Evolutionary conservation across 2,113 vertebrate genomes (phyloP).

Genomic region (Globicephala melas): DNA sequence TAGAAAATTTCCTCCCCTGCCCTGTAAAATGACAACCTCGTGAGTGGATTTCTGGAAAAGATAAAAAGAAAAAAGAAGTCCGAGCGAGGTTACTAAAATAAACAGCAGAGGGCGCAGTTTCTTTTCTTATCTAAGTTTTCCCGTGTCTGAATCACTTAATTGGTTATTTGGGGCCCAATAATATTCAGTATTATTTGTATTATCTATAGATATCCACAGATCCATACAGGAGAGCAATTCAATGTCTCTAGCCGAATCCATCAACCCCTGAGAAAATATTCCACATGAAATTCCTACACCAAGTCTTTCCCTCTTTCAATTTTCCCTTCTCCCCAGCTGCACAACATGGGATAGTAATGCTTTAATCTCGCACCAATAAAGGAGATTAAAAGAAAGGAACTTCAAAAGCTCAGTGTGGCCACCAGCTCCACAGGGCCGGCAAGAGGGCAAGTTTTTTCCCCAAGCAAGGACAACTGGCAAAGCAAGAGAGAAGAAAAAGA

Average conservation of each 20-base stretch:
- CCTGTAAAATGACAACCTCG: constrained; percentile 33
- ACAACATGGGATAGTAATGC: constrained; percentile 5
- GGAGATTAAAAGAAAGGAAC: constrained; percentile 38
- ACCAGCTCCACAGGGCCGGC: background rate
- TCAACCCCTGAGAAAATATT: constrained; percentile 6
- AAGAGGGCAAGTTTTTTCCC: background rate
- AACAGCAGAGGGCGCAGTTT: constrained; percentile 80
- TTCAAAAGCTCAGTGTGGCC: constrained; percentile 36
- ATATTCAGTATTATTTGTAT: constrained; percentile 68
- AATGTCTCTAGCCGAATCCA: background rate
- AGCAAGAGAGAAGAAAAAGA: background rate
- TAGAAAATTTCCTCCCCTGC: constrained; percentile 13
- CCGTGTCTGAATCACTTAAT: constrained; percentile 73
- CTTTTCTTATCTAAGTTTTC: constrained; percentile 75
- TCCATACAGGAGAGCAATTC: constrained; percentile 40
- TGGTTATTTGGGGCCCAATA: constrained; percentile 76
- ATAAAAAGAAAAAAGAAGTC: background rate
- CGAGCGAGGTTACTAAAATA: constrained; percentile 22
- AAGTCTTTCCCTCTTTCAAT: background rate
- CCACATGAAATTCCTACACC: background rate
- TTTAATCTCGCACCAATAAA: constrained; percentile 53
- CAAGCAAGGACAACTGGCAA: background rate
- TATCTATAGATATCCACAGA: constrained; percentile 58
- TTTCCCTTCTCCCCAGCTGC: constrained; percentile 25
- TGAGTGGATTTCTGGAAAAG: background rate